Evolutionary conservation across 2,797 vertebrate species (phyloP).

Genomic region (Chelmon rostratus): DNA sequence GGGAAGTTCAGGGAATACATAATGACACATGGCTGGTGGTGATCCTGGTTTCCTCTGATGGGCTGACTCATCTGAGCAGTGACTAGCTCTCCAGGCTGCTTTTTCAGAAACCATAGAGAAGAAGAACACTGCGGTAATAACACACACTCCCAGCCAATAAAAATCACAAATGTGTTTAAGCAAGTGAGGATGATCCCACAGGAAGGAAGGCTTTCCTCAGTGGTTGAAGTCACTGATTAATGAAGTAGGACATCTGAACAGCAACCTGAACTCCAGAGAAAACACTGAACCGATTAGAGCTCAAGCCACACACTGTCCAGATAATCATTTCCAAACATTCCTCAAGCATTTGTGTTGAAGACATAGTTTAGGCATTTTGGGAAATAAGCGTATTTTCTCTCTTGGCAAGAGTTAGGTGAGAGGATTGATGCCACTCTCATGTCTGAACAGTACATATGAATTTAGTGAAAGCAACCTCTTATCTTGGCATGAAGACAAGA

Average conservation of each 20-base stretch:
- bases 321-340: neutral
- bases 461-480: too few relatives aligned
- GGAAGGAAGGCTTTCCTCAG: constrained; percentile 56
- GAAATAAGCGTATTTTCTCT: neutral
- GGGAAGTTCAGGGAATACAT: constrained; percentile 54
- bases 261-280: constrained; percentile 5
- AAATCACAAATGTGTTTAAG: constrained; percentile 66
- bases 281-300: constrained; percentile 5
- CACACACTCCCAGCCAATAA: constrained; percentile 49
- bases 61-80: constrained; percentile 69
- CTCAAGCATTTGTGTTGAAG: neutral
- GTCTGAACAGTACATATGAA: neutral
- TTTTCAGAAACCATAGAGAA: constrained; percentile 55
- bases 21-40: constrained; percentile 64
- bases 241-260: constrained; percentile 38
- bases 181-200: constrained; percentile 54
- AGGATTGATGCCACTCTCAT: neutral
- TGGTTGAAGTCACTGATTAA: constrained; percentile 38
- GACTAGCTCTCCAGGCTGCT: constrained; percentile 42
- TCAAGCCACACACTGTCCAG: neutral
- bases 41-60: constrained; percentile 62
- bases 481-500: too few relatives aligned
- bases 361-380: neutral
- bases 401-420: neutral
- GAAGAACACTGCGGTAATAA: constrained; percentile 57